Evolutionary conservation across 23 tunicate species (phyloP).

Genomic region (Botrylloides violaceus): DNA sequence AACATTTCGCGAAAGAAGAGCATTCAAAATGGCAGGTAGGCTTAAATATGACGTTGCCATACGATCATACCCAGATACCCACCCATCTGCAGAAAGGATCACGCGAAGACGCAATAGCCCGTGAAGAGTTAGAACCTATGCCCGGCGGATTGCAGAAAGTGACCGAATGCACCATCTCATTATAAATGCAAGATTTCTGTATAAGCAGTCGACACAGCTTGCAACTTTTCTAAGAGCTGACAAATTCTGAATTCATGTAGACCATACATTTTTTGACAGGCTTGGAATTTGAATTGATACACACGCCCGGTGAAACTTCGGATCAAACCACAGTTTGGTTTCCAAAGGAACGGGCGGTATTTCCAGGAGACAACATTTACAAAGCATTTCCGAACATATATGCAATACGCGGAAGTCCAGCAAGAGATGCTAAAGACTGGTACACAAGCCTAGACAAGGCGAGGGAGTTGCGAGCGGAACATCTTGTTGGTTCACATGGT

Average conservation of each 20-base stretch:
- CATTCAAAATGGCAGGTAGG: background rate
- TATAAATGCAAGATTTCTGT: no score
- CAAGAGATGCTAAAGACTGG: constrained; percentile 33
- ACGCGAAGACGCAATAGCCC: no score
- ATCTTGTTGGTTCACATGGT: constrained; percentile 31
- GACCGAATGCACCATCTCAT: no score
- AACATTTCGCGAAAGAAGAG: background rate
- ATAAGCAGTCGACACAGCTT: no score
- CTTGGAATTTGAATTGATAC: constrained; percentile 41
- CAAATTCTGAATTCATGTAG: no score
- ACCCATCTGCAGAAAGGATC: no score
- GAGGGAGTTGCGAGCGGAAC: constrained; percentile 24
- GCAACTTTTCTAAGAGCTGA: no score
- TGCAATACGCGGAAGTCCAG: constrained; percentile 76
- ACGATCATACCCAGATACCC: no score
- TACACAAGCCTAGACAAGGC: constrained; percentile 9
- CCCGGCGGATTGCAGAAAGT: no score
- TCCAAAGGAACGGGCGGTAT: constrained; percentile 50
- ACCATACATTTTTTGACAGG: constrained; percentile 17
- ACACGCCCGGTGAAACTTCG: constrained; percentile 94
- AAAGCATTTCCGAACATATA: constrained; percentile 82
- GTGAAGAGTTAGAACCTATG: no score
- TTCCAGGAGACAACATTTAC: constrained; percentile 87
- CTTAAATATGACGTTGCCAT: no score
- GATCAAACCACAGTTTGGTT: constrained; percentile 79